Conservation (phyloP, 2,113 vertebrate genomes). For the Saccopteryx bilineata region DNA sequence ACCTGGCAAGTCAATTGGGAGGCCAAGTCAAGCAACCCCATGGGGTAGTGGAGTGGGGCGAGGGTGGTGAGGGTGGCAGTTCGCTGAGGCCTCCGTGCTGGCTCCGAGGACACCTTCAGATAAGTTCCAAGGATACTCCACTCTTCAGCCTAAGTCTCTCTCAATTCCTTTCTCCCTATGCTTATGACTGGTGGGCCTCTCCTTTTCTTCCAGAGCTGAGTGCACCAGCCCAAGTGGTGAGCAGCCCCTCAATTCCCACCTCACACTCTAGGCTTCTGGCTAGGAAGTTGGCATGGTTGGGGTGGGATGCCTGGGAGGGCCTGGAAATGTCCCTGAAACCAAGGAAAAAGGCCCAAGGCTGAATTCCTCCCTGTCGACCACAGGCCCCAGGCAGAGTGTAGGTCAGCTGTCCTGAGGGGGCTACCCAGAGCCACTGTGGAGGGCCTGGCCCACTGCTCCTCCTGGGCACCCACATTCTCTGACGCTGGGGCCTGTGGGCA, state of each 20-base stretch:
- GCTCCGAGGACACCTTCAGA: neutral
- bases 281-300: neutral
- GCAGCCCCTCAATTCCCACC: neutral
- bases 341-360: neutral
- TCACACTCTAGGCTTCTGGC: neutral
- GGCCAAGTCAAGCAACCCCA: neutral
- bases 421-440: neutral
- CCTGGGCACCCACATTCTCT: neutral
- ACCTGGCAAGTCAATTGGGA: neutral
- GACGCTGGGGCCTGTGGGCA: neutral
- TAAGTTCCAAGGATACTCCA: neutral
- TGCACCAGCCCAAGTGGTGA: constrained; percentile 16
- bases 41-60: rapidly evolving
- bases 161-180: neutral
- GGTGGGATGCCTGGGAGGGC: neutral
- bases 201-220: constrained; percentile 51
- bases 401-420: neutral
- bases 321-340: neutral
- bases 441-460: neutral
- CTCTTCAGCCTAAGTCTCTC: neutral
- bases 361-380: neutral
- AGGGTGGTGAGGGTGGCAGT: neutral
- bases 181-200: neutral
- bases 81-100: neutral
- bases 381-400: neutral